phyloP scores from a whole-genome alignment of 2,888 invertebrate genomes.

The Chymomyza fuscimana region DNA sequence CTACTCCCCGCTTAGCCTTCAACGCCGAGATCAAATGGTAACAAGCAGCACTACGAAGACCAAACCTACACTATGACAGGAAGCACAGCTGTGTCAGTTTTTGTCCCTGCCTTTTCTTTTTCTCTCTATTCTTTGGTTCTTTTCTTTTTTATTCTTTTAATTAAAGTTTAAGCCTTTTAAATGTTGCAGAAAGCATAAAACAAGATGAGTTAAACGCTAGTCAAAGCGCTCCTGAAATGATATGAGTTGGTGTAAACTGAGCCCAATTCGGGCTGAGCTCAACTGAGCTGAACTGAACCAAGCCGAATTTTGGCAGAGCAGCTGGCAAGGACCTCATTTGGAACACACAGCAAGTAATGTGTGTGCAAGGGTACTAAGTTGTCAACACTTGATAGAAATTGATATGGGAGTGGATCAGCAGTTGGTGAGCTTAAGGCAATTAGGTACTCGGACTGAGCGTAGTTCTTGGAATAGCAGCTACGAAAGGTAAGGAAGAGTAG shows the following conservation, averaged over 20 bases:
- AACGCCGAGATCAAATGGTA: constrained; percentile 63
- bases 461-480: too few species aligned
- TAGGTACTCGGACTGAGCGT: too few species aligned
- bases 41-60: constrained; percentile 29
- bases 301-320: background rate
- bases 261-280: background rate
- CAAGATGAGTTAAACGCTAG: constrained; percentile 58
- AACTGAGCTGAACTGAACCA: background rate
- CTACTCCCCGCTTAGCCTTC: constrained; percentile 33
- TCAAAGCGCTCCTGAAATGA: constrained; percentile 65
- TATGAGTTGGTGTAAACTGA: constrained; percentile 32
- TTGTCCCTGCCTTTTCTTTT: constrained; percentile 4
- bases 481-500: too few species aligned
- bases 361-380: background rate
- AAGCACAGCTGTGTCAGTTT: constrained; percentile 55
- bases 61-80: constrained; percentile 11
- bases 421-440: background rate
- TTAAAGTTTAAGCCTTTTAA: constrained; percentile 67
- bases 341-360: background rate
- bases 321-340: background rate
- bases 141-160: constrained; percentile 47
- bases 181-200: constrained; percentile 46
- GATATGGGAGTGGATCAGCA: background rate
- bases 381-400: background rate
- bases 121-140: constrained; percentile 1